Evolutionary conservation across 2,113 vertebrate genomes (phyloP), one percentile per base, ranked within the genome.

Genomic region (Oreochromis spilurus): DNA sequence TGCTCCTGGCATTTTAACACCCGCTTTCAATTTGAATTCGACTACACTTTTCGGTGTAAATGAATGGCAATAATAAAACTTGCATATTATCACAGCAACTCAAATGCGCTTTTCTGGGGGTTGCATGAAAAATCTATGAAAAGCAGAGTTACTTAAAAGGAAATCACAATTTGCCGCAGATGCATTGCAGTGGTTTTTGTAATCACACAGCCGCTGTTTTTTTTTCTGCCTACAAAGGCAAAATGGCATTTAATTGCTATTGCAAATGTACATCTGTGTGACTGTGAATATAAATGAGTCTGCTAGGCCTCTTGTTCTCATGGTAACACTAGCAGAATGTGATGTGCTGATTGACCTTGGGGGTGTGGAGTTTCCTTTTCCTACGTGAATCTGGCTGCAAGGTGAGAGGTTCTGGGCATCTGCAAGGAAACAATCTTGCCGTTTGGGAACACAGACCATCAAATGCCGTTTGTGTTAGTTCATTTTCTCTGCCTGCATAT

Each of bases 261-360:
- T 92, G 88, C 91, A 92, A 95, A 95, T 92, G 90, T 94, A 95
- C 92, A 95, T 95, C 84, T 92, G 89, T 92, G 88, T 94, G 89
- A 92, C 93, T 93, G 91, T 94, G 94, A 95, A 95, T 96, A 92
- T 94, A 87, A 95, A 96, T 95, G 86, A 95, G 92, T 88, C 84
- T 88, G 89, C 88, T 5, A 13, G 91, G 89, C 86, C 87, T 91
- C 92, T 92, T 94, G 95, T 96, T 96, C 95, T 95, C 94, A 95
- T 95, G 94, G 95, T 94, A 96, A 96, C 94, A 94, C 92, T 82
- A 93, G 88, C 86, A 87, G 93, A 87, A 93, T 92, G 91, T 91
- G 89, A 93, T 89, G 88, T 79, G 89, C 90, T 91, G 90, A 94
- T 94, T 95, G 93, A 96, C 95, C 95, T 95, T 95, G 94, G 87